These are phyloP conservation scores for Cistogaster globosa DNA, from an alignment of 2,888 invertebrate species.

Conservation along the genomic window DNA sequence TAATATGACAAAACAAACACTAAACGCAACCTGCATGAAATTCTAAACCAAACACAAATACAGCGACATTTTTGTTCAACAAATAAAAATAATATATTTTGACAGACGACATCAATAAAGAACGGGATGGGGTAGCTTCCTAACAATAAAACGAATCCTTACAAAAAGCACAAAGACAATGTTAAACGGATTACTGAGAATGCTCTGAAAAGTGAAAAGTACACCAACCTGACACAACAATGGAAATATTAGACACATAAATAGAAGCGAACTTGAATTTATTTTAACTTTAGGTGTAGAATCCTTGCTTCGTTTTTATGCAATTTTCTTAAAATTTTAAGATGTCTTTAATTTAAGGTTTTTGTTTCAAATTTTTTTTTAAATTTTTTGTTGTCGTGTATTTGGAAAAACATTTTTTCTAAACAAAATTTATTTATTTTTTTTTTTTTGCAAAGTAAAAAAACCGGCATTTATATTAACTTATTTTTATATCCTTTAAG, in stretches of 20 bases:
- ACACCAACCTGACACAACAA: no score
- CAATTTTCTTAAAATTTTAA: no score
- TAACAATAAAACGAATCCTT: constrained; percentile 1
- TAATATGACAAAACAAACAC: constrained; percentile 38
- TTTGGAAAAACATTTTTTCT: no score
- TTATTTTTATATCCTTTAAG: constrained; percentile 12
- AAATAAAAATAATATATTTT: neutral
- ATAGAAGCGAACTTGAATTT: no score
- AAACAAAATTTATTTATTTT: constrained; percentile 29
- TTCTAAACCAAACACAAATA: constrained; percentile 45
- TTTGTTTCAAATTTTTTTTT: no score
- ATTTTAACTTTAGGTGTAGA: no score
- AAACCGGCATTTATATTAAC: constrained; percentile 3
- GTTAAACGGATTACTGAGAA: neutral
- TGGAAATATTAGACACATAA: no score
- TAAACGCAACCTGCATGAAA: constrained; percentile 65
- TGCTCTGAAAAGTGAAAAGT: no score
- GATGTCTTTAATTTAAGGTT: no score
- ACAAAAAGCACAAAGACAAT: neutral
- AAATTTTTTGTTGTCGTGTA: no score
- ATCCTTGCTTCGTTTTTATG: no score
- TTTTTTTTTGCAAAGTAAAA: constrained; percentile 17
- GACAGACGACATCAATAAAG: neutral
- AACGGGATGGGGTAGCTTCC: constrained; percentile 4
- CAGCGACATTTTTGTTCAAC: neutral